Percentiles rank a stretch among this genome's conserved stretches.
phyloP scores from a whole-genome alignment of 2,888 invertebrate genomes.

The Congeria kusceri region DNA sequence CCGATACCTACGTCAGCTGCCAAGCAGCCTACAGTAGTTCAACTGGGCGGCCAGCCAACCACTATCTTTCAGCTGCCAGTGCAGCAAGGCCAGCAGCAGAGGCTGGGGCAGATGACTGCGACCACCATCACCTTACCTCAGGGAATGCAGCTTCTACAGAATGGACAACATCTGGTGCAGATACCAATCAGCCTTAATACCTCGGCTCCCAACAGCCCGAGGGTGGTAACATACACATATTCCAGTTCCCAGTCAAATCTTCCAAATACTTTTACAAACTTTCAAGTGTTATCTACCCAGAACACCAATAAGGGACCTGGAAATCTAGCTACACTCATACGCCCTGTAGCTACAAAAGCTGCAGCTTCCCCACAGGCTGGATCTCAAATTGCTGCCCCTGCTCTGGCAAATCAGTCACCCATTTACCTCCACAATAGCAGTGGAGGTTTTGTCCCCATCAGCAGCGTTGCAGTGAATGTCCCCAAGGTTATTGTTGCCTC shows the following conservation, averaged over 20 bases:
- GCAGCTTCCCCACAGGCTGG: slow-evolving; percentile 43
- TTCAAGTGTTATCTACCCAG: slow-evolving; percentile 51
- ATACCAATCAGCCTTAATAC: slow-evolving; percentile 73
- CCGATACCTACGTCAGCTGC: neutral
- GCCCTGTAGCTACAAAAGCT: slow-evolving; percentile 57
- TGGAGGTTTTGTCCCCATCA: slow-evolving; percentile 59
- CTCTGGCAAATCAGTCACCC: slow-evolving; percentile 26
- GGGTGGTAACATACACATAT: slow-evolving; percentile 54
- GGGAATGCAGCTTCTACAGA: slow-evolving; percentile 58
- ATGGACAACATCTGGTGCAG: slow-evolving; percentile 57
- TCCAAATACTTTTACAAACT: slow-evolving; percentile 23
- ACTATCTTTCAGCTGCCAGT: slow-evolving; percentile 66
- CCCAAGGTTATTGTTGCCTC: slow-evolving; percentile 36
- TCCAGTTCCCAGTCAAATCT: slow-evolving; percentile 38
- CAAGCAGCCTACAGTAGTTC: slow-evolving; percentile 31
- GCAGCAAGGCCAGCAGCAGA: slow-evolving; percentile 31
- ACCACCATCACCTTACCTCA: slow-evolving; percentile 25
- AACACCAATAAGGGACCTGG: slow-evolving; percentile 16
- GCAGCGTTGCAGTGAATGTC: slow-evolving; percentile 17
- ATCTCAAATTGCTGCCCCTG: slow-evolving; percentile 53
- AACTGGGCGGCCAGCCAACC: slow-evolving; percentile 59
- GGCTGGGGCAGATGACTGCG: slow-evolving; percentile 33
- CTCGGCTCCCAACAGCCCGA: slow-evolving; percentile 41
- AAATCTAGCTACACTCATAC: slow-evolving; percentile 28
- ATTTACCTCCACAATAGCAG: slow-evolving; percentile 31